Conservation (phyloP, 2,888 invertebrate genomes). For the Ophioninae sp. region DNA sequence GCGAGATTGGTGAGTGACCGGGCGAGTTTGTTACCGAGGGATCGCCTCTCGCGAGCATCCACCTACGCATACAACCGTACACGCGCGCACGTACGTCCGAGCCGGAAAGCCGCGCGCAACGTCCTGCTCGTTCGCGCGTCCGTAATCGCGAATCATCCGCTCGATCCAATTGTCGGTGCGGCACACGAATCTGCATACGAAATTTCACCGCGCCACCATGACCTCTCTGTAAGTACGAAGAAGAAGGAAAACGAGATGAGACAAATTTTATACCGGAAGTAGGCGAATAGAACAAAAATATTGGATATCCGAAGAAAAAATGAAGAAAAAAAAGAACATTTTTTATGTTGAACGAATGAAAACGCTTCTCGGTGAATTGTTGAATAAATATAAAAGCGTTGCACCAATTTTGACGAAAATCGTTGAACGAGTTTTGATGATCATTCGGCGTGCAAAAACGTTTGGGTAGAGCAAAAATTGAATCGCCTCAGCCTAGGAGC, state of each 20-base stretch:
- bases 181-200: conserved; percentile 9
- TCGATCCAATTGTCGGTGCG: not conserved
- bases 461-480: not conserved
- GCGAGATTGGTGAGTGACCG: conserved; percentile 35
- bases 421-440: not conserved
- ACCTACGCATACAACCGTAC: not conserved
- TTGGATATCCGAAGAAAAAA: no score
- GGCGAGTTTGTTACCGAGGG: conserved; percentile 20
- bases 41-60: not conserved
- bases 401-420: not conserved
- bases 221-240: conserved; percentile 46
- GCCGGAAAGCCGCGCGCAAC: not conserved
- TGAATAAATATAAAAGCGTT: not conserved
- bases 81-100: not conserved
- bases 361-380: not conserved
- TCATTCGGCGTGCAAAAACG: not conserved
- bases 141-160: not conserved
- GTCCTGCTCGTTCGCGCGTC: not conserved
- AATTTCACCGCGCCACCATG: conserved; percentile 18
- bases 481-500: not conserved
- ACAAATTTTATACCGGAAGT: not conserved
- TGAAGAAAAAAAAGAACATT: not conserved
- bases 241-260: not conserved
- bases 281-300: no score
- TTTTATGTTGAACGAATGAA: no score